A percentile compares a stretch with the other conserved stretches of the same genome.
phyloP scores from a whole-genome alignment of 2,113 vertebrate genomes.

The Tetrao urogallus region DNA sequence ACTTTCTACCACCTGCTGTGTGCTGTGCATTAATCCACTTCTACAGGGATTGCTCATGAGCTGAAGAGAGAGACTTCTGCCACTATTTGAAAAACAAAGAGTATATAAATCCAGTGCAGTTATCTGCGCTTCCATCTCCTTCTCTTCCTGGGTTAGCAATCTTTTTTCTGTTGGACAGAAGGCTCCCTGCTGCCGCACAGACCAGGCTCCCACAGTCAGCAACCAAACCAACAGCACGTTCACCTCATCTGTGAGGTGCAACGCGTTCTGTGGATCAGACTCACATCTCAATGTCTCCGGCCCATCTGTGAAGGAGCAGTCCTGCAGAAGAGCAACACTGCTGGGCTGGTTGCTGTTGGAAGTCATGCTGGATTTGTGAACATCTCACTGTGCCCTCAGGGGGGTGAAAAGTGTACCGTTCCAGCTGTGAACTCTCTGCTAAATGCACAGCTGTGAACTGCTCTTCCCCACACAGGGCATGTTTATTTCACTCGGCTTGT shows the following conservation, averaged over 20 bases:
- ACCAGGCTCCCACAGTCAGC: background rate
- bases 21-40: background rate
- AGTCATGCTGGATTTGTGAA: background rate
- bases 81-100: conserved; percentile 32
- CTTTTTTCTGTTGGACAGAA: background rate
- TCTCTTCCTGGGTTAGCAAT: conserved; percentile 15
- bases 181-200: background rate
- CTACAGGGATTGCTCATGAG: background rate
- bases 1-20: background rate
- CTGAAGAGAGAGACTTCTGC: background rate
- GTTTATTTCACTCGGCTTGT: background rate
- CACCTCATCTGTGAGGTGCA: background rate
- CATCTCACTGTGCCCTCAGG: background rate
- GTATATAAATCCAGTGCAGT: conserved; percentile 35
- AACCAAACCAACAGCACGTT: background rate
- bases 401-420: background rate
- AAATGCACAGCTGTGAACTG: background rate
- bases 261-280: background rate
- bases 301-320: background rate
- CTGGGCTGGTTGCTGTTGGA: background rate
- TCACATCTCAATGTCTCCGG: background rate
- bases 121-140: conserved; percentile 14
- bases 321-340: background rate
- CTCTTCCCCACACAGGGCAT: background rate
- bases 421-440: background rate